Evolutionary conservation across 92 coral and sea anemone genomes (phyloP).

Genomic region (Virgularia gustaviana): DNA sequence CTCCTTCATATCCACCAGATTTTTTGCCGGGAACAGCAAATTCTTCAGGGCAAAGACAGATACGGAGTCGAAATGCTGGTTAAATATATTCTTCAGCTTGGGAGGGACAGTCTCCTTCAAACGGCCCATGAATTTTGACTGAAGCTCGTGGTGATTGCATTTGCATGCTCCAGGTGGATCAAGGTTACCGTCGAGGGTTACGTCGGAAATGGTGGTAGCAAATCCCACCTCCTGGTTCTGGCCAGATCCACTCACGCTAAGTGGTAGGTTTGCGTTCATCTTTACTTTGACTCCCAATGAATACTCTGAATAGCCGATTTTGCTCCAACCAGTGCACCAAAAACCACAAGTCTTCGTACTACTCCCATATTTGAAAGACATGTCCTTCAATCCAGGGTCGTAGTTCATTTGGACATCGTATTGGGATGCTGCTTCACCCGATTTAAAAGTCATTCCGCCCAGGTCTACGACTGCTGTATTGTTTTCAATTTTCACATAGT

Average conservation of each 20-base stretch:
- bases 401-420: background rate
- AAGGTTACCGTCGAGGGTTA: background rate
- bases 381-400: background rate
- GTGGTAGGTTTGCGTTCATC: background rate
- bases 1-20: background rate
- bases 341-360: no score
- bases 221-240: background rate
- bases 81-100: background rate
- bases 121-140: background rate
- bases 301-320: background rate
- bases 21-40: slow-evolving; percentile 1
- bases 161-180: background rate
- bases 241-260: background rate
- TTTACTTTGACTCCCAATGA: background rate
- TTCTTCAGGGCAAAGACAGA: slow-evolving; percentile 1
- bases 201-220: background rate
- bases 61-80: background rate
- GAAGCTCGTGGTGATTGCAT: background rate
- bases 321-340: background rate
- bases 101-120: background rate
- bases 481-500: background rate
- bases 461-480: background rate
- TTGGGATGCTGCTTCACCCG: background rate
- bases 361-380: background rate
- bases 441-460: background rate